Conservation (phyloP, 2,113 vertebrate genomes). For the Dendrocopos noguchii region DNA sequence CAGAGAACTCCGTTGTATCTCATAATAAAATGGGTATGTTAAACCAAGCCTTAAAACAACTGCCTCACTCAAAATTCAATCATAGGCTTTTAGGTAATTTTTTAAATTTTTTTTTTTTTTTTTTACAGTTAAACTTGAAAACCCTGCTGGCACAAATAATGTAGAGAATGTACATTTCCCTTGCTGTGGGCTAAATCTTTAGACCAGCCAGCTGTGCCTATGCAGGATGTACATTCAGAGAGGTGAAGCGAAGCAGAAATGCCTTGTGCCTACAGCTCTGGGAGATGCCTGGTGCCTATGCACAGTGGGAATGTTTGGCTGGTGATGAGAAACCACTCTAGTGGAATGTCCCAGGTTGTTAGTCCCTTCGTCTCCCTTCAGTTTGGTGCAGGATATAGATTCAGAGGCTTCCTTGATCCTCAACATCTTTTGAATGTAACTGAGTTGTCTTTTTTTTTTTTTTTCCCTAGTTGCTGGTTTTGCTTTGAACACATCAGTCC, state of each 20-base stretch:
- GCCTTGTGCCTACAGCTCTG: background rate
- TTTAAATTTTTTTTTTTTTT: slow-evolving; percentile 2
- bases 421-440: background rate
- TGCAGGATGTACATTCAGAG: background rate
- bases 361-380: background rate
- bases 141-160: background rate
- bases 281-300: too few relatives aligned
- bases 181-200: background rate
- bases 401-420: background rate
- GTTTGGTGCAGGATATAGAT: background rate
- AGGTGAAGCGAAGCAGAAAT: background rate
- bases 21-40: slow-evolving; percentile 37
- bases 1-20: slow-evolving; percentile 28
- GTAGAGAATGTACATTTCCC: background rate
- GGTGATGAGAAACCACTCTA: accelerated
- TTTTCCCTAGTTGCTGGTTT: background rate
- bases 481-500: background rate
- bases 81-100: background rate
- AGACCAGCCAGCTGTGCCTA: background rate
- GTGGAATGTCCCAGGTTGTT: background rate
- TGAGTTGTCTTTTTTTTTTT: background rate
- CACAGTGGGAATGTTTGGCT: background rate
- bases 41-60: slow-evolving; percentile 34
- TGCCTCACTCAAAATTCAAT: slow-evolving; percentile 17
- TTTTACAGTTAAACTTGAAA: background rate